Base-by-base conservation (phyloP, 2,797 vertebrate species). In the Schizothorax lantsangensis region DNA sequence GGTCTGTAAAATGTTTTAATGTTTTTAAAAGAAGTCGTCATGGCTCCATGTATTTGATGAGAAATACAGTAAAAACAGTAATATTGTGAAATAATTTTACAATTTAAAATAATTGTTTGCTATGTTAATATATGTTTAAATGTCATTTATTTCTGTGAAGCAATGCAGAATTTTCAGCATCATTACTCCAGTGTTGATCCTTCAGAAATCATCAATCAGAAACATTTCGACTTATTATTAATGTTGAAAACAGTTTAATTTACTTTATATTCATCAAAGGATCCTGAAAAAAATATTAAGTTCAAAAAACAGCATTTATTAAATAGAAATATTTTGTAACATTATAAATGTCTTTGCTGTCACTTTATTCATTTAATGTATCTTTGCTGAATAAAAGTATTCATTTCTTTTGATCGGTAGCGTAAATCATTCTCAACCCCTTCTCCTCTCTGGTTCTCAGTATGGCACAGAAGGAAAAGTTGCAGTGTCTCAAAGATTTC, bases 381-480 rank as follows among this genome's bases (percentile, higher is more conserved):
- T 54, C 9, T 6, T 21, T 52, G 47, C 74, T 43, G 5, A 36
- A 69, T 38, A 21, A 69, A 40, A 40, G 11, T 57, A 9, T 38
- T 21, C 0, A 54, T 54, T 52, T 36, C 47, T 54, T 54, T 62
- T 57, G 47, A 14, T 17, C 2, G 21, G 36, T 26, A 2, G 1
- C 43, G 7, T 26, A 40, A 36, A 1, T n/a, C 15, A 21, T 54
- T 69, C 66, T 38, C 15, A 33, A 15, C 12, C 2, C 77, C 7
- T 47, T 72, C 49, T 26, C 43, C n/a, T 14, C 33, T 33, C 26
- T 87, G 36, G 7, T 0, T 87, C 47, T 69, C 89, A 97, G 95
- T 87, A 99, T 99, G 98, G 97, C 97, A 93, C 97, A 97, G 93
- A 99, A 99, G 93, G 98, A 99, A 91, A 99, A 99, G 90, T 94